A percentile compares a stretch with the other conserved stretches of the same genome.
Evolutionary conservation across 2,888 invertebrate species (phyloP).

Genomic region (Chrysomela aeneicollis): DNA sequence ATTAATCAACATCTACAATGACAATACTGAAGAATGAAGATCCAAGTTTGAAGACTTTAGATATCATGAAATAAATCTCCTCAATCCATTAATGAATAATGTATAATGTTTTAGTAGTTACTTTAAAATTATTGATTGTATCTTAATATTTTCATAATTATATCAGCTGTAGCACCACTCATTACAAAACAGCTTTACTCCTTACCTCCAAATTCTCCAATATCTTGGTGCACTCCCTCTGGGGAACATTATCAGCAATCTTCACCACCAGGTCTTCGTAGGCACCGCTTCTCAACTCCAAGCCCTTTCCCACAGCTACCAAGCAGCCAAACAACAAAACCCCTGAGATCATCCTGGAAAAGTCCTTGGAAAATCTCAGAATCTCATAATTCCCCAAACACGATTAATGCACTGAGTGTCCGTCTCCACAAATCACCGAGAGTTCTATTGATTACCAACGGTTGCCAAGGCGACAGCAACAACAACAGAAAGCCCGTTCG

Average conservation of each 20-base stretch:
- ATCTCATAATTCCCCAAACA: neutral
- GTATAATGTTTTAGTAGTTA: too few relatives aligned
- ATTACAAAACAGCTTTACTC: neutral
- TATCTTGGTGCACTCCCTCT: constrained; percentile 60
- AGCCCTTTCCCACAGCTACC: constrained; percentile 27
- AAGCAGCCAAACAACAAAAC: constrained; percentile 19
- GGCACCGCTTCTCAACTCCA: constrained; percentile 60
- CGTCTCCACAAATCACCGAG: neutral
- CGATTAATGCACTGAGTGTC: neutral
- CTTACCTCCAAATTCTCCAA: constrained; percentile 63
- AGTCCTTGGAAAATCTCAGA: neutral
- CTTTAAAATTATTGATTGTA: too few relatives aligned
- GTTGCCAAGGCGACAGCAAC: neutral
- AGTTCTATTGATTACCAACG: neutral
- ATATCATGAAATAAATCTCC: too few relatives aligned
- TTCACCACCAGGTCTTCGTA: constrained; percentile 63
- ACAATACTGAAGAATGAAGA: too few relatives aligned
- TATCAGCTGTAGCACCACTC: too few relatives aligned
- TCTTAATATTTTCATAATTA: too few relatives aligned
- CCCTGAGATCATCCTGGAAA: neutral
- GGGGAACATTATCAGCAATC: constrained; percentile 61
- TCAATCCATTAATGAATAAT: too few relatives aligned
- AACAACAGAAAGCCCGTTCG: neutral
- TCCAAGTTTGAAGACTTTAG: too few relatives aligned
- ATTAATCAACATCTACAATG: too few relatives aligned